A percentile compares a stretch with the other conserved stretches of the same genome.
phyloP scores from a whole-genome alignment of 2,888 invertebrate species.

The Dasypolia templi region DNA sequence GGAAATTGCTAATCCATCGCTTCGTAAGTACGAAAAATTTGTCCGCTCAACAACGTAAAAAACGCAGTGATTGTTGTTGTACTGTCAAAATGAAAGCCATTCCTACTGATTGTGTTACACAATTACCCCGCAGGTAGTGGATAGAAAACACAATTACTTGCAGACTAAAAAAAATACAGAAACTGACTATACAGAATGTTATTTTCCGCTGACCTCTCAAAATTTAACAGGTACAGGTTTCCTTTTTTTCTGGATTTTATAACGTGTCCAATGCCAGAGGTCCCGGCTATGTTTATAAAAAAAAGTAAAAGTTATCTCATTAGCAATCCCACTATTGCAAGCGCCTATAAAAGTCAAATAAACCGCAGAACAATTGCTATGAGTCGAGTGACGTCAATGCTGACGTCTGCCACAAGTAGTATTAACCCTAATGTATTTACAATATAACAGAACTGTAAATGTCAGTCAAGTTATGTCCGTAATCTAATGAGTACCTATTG shows the following conservation, averaged over 20 bases:
- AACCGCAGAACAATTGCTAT: constrained; percentile 8
- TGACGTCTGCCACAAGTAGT: constrained; percentile 44
- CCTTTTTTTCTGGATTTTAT: background rate
- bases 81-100: no score
- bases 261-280: background rate
- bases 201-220: background rate
- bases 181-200: background rate
- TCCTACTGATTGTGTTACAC: no score
- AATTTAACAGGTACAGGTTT: background rate
- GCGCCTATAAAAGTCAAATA: background rate
- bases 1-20: no score
- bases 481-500: background rate
- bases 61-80: no score
- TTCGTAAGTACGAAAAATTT: no score
- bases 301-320: constrained; percentile 8
- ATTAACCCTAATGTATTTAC: constrained; percentile 40
- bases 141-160: no score
- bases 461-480: constrained; percentile 23
- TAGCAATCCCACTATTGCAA: constrained; percentile 12
- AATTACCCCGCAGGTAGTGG: no score
- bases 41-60: no score
- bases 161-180: no score
- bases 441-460: constrained; percentile 24
- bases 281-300: background rate
- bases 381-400: constrained; percentile 24